phyloP scores from a whole-genome alignment of 2,888 invertebrate genomes.

The Morinoia aosen region DNA sequence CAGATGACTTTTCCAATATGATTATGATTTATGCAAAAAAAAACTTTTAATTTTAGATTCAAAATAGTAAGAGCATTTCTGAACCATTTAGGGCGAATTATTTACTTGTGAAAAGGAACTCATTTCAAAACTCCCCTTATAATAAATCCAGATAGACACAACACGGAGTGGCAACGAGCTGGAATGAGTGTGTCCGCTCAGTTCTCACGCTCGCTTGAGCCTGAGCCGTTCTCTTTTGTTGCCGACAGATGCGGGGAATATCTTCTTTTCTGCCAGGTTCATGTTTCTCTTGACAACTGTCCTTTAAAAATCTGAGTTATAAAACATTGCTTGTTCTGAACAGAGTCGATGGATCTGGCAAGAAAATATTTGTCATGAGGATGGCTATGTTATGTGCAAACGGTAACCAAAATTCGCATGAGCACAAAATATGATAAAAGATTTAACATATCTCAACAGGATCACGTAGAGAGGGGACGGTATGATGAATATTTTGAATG shows the following conservation, averaged over 20 bases:
- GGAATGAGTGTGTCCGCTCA: not conserved
- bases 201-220: slow-evolving; percentile 1
- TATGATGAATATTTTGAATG: not conserved
- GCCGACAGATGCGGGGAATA: not conserved
- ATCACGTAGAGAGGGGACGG: not conserved
- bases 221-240: not conserved
- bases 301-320: not conserved
- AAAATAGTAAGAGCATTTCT: not conserved
- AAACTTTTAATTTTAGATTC: not conserved
- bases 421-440: not conserved
- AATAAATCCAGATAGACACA: not conserved
- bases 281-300: not conserved
- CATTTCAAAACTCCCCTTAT: not conserved
- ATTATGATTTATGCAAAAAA: not conserved
- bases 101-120: not conserved
- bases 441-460: not conserved
- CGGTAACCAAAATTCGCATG: not conserved
- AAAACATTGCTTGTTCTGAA: not conserved
- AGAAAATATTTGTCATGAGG: not conserved
- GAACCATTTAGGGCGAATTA: not conserved
- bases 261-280: not conserved
- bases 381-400: not conserved
- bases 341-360: not conserved
- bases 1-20: not conserved
- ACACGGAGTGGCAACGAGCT: not conserved